Conservation (phyloP, 2,113 vertebrate genomes). For the Colistium nudipinnis region DNA sequence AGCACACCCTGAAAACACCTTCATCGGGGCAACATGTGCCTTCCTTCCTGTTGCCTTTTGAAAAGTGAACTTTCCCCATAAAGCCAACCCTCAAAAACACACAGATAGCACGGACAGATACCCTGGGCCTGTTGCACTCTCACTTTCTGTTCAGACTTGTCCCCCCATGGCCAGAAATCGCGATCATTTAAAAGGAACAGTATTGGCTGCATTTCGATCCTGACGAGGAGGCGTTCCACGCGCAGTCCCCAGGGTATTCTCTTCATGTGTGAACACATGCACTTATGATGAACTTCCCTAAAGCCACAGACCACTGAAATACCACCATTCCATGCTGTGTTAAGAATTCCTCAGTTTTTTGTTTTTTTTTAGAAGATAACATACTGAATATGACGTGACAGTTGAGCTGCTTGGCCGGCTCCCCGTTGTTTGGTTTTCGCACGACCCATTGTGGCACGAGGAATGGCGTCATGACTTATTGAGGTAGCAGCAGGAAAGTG, state of each 20-base stretch:
- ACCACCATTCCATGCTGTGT: slow-evolving; percentile 18
- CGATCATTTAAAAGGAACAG: neutral
- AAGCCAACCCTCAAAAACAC: slow-evolving; percentile 6
- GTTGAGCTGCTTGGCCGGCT: neutral
- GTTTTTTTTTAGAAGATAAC: neutral
- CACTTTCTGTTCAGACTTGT: slow-evolving; percentile 39
- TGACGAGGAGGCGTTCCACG: neutral
- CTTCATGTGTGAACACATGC: slow-evolving; percentile 14
- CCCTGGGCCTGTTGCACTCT: neutral
- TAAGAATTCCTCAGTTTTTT: neutral
- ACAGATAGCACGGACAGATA: neutral
- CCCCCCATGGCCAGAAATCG: neutral
- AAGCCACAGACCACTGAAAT: slow-evolving; percentile 48
- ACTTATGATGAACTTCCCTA: slow-evolving; percentile 17
- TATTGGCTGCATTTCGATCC: neutral
- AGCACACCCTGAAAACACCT: slow-evolving; percentile 41
- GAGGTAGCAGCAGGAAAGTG: neutral
- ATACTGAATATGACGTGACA: neutral
- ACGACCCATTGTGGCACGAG: slow-evolving; percentile 3
- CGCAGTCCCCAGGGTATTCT: slow-evolving; percentile 21
- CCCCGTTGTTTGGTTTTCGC: slow-evolving; percentile 2
- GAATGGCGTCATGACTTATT: neutral
- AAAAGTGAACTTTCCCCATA: neutral
- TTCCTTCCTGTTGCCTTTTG: slow-evolving; percentile 7
- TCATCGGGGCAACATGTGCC: neutral